A percentile compares a stretch with the other conserved stretches of the same genome.
Conservation (phyloP, 1,140 invertebrate species). For the Marisa cornuarietis region DNA sequence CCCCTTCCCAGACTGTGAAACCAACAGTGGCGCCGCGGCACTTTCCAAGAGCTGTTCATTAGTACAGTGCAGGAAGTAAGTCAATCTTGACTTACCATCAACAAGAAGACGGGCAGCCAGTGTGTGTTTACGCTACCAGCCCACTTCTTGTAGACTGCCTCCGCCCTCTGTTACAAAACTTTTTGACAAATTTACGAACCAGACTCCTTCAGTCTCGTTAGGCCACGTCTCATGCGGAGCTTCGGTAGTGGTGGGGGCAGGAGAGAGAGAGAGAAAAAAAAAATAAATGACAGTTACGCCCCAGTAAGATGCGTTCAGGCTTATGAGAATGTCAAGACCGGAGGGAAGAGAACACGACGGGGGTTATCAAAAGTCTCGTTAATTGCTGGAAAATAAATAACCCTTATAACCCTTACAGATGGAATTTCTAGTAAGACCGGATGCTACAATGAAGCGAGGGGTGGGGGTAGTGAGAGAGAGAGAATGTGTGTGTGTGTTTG, state of each 20-base stretch:
- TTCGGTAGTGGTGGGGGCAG: not conserved
- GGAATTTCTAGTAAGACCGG: no score
- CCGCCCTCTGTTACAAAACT: no score
- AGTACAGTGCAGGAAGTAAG: no score
- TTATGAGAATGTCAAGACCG: not conserved
- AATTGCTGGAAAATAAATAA: no score
- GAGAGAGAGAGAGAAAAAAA: conserved; percentile 3
- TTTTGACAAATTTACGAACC: not conserved
- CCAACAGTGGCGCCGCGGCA: no score
- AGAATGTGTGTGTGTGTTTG: no score
- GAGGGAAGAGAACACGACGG: conserved; percentile 3
- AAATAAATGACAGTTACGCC: not conserved
- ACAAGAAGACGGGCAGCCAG: not conserved
- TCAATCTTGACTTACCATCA: no score
- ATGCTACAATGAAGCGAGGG: not conserved
- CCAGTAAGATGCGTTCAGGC: not conserved
- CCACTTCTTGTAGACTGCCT: no score
- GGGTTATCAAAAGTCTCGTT: not conserved
- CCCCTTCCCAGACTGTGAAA: no score
- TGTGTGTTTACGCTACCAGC: not conserved
- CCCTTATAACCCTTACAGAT: no score
- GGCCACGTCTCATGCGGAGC: not conserved
- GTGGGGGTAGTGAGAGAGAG: conserved; percentile 13
- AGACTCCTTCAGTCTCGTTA: no score
- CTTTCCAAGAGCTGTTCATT: no score